Conservation (phyloP, 2,888 invertebrate genomes). For the Girardia tigrina region DNA sequence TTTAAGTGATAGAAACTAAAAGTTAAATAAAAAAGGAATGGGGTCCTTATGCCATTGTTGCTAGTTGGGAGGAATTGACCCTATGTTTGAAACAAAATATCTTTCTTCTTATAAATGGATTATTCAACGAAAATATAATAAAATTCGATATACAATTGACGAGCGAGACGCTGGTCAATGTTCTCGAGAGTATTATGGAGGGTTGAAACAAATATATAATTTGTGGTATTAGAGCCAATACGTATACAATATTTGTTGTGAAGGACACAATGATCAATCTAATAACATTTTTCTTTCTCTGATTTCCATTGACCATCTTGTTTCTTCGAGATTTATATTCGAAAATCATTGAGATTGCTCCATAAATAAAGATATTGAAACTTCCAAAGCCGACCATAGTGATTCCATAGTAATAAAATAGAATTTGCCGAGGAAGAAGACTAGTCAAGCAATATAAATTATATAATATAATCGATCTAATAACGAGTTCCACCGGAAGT, state of each 20-base stretch:
- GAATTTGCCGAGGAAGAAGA: neutral
- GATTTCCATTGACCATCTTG: neutral
- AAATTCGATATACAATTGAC: neutral
- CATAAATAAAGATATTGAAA: neutral
- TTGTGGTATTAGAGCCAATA: neutral
- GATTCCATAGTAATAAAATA: neutral
- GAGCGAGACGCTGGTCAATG: neutral
- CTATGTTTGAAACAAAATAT: neutral
- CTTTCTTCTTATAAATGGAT: neutral
- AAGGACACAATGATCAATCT: neutral
- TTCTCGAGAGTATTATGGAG: neutral
- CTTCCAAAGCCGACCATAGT: neutral
- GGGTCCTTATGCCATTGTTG: too few species aligned
- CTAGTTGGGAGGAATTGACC: too few species aligned
- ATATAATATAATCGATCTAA: neutral
- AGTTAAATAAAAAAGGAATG: too few species aligned
- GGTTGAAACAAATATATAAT: neutral
- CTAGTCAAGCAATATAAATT: neutral
- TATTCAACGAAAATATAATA: neutral
- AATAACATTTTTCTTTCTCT: neutral
- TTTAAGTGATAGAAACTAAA: too few species aligned
- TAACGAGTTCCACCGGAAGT: neutral
- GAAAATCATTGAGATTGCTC: neutral
- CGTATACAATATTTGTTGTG: neutral
- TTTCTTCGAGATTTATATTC: neutral